A percentile compares a stretch with the other conserved stretches of the same genome.
Evolutionary conservation across 2,888 invertebrate genomes (phyloP).

Genomic region (Leistus spinibarbis): DNA sequence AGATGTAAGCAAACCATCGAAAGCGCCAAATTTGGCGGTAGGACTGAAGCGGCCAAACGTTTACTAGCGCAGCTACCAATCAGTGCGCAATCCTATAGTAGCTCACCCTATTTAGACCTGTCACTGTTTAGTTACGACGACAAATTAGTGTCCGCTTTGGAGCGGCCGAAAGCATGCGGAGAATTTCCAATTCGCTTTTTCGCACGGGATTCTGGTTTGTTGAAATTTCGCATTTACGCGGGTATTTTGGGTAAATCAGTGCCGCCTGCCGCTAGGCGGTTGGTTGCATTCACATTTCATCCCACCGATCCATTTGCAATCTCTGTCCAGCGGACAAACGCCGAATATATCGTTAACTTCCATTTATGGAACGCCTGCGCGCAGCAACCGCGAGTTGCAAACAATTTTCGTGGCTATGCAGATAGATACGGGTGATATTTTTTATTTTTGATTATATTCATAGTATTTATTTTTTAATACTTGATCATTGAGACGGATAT

Average conservation of each 20-base stretch:
- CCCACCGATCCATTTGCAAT: slow-evolving; percentile 96
- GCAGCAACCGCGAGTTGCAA: not conserved
- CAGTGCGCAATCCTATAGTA: slow-evolving; percentile 91
- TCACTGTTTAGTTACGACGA: slow-evolving; percentile 94
- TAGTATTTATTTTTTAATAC: too few relatives aligned
- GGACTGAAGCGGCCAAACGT: slow-evolving; percentile 86
- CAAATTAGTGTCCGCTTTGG: slow-evolving; percentile 94
- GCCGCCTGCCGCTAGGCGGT: slow-evolving; percentile 72
- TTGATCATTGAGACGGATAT: too few relatives aligned
- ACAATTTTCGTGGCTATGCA: not conserved
- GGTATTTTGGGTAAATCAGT: slow-evolving; percentile 68
- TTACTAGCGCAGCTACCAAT: slow-evolving; percentile 91
- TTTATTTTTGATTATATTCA: too few relatives aligned
- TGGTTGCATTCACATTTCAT: slow-evolving; percentile 95
- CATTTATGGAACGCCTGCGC: slow-evolving; percentile 75
- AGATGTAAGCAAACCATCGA: slow-evolving; percentile 89
- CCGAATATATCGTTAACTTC: slow-evolving; percentile 94
- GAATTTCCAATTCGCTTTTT: slow-evolving; percentile 93
- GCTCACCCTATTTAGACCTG: slow-evolving; percentile 91
- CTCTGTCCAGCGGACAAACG: slow-evolving; percentile 90
- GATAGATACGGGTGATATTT: too few relatives aligned
- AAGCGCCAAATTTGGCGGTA: slow-evolving; percentile 87
- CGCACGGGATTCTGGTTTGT: slow-evolving; percentile 76
- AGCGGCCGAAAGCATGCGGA: slow-evolving; percentile 90
- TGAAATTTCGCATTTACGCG: slow-evolving; percentile 76